Conservation (phyloP, 2,888 invertebrate species). For the Mythimna loreyi region DNA sequence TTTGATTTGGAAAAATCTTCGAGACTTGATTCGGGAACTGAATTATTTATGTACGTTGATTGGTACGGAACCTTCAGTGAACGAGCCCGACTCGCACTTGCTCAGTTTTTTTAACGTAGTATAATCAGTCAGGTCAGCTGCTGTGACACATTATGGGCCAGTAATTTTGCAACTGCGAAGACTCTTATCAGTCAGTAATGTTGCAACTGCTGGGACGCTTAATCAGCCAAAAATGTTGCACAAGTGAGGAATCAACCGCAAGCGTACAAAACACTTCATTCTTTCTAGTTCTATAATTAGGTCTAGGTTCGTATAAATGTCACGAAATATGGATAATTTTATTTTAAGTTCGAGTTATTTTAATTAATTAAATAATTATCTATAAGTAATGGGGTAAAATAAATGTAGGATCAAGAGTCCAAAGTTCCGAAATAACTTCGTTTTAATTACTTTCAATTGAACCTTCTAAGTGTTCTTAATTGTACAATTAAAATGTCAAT, state of each 20-base stretch:
- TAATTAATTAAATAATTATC: constrained; percentile 14
- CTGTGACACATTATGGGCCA: no score
- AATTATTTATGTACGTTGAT: no score
- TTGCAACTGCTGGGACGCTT: no score
- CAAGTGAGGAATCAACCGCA: neutral
- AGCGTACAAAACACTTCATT: neutral
- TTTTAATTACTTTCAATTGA: constrained; percentile 47
- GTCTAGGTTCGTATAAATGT: neutral
- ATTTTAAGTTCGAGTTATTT: neutral
- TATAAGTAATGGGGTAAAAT: constrained; percentile 29
- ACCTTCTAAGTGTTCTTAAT: constrained; percentile 62
- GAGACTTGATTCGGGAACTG: no score
- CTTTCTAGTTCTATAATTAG: neutral
- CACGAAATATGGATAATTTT: neutral
- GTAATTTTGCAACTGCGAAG: no score
- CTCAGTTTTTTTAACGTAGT: no score
- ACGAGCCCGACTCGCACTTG: no score
- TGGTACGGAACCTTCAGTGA: no score
- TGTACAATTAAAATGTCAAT: constrained; percentile 67
- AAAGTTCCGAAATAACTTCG: constrained; percentile 35
- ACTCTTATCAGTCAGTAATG: no score
- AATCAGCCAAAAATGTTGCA: neutral
- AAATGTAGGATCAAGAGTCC: constrained; percentile 18
- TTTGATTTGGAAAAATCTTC: no score
- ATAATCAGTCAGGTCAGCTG: no score